Evolutionary conservation across 1,140 invertebrate species (phyloP).

Genomic region (Heliconius melpomene): DNA sequence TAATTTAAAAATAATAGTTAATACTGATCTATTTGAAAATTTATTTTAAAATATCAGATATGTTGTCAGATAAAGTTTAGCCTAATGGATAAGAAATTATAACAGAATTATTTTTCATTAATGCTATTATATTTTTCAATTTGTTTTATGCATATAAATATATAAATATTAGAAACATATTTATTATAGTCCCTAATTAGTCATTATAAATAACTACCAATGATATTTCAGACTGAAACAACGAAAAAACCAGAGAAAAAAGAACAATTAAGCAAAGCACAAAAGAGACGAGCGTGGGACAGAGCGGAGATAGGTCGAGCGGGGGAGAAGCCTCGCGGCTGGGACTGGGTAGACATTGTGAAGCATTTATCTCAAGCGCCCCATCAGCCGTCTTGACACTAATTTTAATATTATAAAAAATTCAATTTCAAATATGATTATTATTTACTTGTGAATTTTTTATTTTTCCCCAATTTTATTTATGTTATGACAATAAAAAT

Average conservation of each 20-base stretch:
- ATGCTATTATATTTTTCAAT: too few species aligned
- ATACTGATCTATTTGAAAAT: too few species aligned
- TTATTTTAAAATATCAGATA: too few species aligned
- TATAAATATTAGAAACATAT: too few species aligned
- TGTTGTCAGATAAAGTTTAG: too few species aligned
- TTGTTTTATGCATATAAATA: too few species aligned
- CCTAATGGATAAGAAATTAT: too few species aligned
- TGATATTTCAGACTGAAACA: constrained; percentile 64
- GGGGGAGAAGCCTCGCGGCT: constrained; percentile 93
- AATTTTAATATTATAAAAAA: constrained; percentile 12
- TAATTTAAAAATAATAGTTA: too few species aligned
- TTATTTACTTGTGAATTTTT: neutral
- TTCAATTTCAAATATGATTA: too few species aligned
- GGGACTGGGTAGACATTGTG: constrained; percentile 97
- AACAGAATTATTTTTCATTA: too few species aligned
- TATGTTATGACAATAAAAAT: neutral
- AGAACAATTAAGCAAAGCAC: constrained; percentile 94
- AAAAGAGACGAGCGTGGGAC: constrained; percentile 94
- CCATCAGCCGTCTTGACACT: constrained; percentile 64
- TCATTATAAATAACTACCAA: too few species aligned
- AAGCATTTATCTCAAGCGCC: constrained; percentile 94
- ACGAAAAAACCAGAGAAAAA: constrained; percentile 85
- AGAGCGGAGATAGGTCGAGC: constrained; percentile 88
- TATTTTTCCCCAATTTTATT: neutral
- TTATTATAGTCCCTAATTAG: too few species aligned